Conservation (phyloP, 1,140 invertebrate genomes). For the Drosophila quadrilineata region DNA sequence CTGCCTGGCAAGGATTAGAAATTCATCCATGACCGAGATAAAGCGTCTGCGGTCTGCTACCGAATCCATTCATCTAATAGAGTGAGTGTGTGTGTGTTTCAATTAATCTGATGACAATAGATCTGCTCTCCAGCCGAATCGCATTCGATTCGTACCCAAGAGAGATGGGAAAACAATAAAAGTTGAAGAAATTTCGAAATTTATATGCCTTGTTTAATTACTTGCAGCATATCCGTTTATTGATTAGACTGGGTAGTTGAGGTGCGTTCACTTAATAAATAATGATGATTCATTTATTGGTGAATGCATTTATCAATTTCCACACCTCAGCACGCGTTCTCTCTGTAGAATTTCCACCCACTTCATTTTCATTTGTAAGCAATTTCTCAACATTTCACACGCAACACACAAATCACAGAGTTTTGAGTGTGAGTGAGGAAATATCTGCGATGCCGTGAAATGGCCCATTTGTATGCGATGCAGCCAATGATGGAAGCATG, state of each 20-base stretch:
- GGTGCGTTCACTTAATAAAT: too few species aligned
- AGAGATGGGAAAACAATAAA: too few species aligned
- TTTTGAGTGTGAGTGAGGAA: too few species aligned
- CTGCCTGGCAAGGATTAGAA: slow-evolving; percentile 59
- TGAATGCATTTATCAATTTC: slow-evolving; percentile 28
- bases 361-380: slow-evolving; percentile 64
- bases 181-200: too few species aligned
- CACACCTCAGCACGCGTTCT: slow-evolving; percentile 48
- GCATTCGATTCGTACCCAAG: too few species aligned
- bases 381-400: slow-evolving; percentile 46
- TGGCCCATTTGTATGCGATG: slow-evolving; percentile 49
- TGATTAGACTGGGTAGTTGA: too few species aligned
- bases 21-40: slow-evolving; percentile 13
- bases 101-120: slow-evolving; percentile 15
- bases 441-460: too few species aligned
- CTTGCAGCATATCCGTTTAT: too few species aligned
- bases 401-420: slow-evolving; percentile 3
- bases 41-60: background rate
- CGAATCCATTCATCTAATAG: background rate
- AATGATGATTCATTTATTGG: background rate
- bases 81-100: background rate
- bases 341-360: too few species aligned
- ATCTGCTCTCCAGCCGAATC: too few species aligned
- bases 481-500: slow-evolving; percentile 7
- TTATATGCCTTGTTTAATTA: too few species aligned